phyloP scores from a whole-genome alignment of 2,888 invertebrate species.

The Xestoiulus laeticollis region DNA sequence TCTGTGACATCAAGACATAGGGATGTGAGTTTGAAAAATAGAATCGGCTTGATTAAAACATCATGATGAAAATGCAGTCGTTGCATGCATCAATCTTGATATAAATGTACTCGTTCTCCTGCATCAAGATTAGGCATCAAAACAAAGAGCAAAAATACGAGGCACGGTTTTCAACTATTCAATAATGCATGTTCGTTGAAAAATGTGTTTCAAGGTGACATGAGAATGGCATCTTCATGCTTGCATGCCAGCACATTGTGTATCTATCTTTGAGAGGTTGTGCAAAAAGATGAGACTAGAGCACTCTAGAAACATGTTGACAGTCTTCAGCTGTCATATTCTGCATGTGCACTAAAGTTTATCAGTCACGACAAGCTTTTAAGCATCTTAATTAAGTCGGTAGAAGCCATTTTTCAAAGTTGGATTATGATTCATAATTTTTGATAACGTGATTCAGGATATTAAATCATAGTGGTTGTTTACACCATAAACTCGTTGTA shows the following conservation, averaged over 20 bases:
- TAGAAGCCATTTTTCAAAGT: not conserved
- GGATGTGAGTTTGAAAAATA: not conserved
- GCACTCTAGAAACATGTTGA: not conserved
- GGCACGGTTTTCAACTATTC: not conserved
- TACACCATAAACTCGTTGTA: not conserved
- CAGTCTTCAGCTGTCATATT: slow-evolving; percentile 23
- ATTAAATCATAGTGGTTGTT: not conserved
- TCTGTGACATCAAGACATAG: no score
- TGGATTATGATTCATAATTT: not conserved
- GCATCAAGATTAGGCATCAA: not conserved
- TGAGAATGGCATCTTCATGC: not conserved
- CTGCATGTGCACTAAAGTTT: not conserved
- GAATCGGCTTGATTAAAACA: not conserved
- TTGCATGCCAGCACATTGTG: not conserved
- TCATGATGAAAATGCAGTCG: not conserved
- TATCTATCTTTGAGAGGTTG: not conserved
- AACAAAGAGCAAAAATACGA: not conserved
- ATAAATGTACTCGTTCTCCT: not conserved
- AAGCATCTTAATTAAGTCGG: slow-evolving; percentile 23
- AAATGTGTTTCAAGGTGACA: not conserved
- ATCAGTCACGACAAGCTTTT: slow-evolving; percentile 18
- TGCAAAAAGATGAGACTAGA: not conserved
- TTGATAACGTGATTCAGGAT: not conserved
- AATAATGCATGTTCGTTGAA: not conserved
- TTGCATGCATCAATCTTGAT: not conserved